phyloP scores from a whole-genome alignment of 2,797 vertebrate genomes.

The Heterohyrax brucei region DNA sequence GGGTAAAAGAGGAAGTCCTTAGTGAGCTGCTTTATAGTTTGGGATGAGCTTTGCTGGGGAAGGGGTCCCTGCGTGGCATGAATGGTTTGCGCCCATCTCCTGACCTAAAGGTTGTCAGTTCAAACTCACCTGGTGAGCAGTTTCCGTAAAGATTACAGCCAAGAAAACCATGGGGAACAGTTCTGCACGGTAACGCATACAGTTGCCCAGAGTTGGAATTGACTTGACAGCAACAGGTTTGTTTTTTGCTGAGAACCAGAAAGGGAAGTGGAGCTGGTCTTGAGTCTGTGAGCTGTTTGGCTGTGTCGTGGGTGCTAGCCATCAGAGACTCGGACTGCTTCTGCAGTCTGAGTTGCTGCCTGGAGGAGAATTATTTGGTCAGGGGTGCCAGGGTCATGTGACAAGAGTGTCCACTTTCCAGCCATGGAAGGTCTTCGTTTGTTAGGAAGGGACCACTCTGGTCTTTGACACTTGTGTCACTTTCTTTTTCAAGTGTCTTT shows the following conservation, averaged over 20 bases:
- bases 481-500: neutral
- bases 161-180: too few relatives aligned
- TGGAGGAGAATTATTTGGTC: neutral
- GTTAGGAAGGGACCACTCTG: neutral
- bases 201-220: too few relatives aligned
- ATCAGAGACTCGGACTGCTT: neutral
- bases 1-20: neutral
- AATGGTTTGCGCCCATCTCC: too few relatives aligned
- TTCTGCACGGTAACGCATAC: too few relatives aligned
- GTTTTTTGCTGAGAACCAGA: too few relatives aligned
- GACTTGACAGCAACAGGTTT: too few relatives aligned
- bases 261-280: neutral
- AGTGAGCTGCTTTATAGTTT: conserved; percentile 15
- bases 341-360: neutral
- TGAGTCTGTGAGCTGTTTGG: neutral
- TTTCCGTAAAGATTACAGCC: too few relatives aligned
- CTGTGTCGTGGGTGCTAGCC: neutral
- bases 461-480: neutral
- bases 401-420: neutral
- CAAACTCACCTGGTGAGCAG: too few relatives aligned
- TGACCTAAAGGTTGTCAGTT: too few relatives aligned
- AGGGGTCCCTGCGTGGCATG: too few relatives aligned
- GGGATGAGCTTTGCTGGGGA: neutral
- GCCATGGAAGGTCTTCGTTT: neutral
- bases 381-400: neutral